These are phyloP conservation scores for Triplophysa tibetana DNA, from an alignment of 2,113 vertebrate species.

Conservation along the genomic window DNA sequence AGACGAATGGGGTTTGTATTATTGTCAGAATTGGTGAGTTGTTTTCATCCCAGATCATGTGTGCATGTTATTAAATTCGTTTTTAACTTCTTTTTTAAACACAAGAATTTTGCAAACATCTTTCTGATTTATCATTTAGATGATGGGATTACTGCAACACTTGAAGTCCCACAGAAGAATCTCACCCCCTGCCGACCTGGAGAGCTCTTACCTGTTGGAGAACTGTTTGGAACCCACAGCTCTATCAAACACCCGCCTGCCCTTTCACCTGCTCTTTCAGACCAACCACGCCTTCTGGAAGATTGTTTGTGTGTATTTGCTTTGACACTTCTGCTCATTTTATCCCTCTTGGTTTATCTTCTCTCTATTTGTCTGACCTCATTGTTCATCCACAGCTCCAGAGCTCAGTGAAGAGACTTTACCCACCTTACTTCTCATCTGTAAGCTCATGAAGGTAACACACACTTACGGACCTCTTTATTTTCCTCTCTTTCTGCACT, in stretches of 20 bases:
- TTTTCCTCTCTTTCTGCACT: no score
- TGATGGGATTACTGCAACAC: conserved; percentile 87
- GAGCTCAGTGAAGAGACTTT: conserved; percentile 92
- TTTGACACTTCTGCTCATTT: neutral
- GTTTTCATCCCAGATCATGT: no score
- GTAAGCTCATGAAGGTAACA: conserved; percentile 94
- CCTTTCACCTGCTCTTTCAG: conserved; percentile 91
- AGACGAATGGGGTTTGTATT: no score
- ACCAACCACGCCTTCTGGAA: conserved; percentile 87
- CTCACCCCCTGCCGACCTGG: conserved; percentile 82
- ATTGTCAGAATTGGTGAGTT: no score
- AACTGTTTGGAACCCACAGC: conserved; percentile 75
- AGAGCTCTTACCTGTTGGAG: conserved; percentile 83
- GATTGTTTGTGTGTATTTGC: conserved; percentile 82
- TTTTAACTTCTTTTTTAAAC: no score
- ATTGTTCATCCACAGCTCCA: conserved; percentile 73
- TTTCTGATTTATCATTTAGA: conserved; percentile 66
- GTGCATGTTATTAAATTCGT: no score
- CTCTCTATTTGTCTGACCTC: conserved; percentile 35
- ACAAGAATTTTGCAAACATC: no score
- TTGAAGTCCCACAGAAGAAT: conserved; percentile 87
- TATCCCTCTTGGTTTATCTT: neutral
- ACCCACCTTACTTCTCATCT: conserved; percentile 88
- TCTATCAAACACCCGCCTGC: conserved; percentile 81
- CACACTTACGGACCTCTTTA: neutral